Conservation (phyloP, 2,797 vertebrate species). For the Microchirus variegatus region DNA sequence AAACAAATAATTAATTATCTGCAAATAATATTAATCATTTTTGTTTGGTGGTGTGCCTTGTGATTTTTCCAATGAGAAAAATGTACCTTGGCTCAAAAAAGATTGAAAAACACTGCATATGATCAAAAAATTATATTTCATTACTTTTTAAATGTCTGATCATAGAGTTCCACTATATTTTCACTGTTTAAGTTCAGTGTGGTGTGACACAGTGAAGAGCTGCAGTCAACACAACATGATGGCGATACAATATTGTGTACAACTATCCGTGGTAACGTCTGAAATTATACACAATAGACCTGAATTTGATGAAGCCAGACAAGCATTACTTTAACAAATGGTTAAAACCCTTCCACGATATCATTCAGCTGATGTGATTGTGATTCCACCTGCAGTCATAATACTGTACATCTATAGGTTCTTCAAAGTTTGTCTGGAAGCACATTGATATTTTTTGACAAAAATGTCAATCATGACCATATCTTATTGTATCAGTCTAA, state of each 20-base stretch:
- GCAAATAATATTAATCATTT: too few relatives aligned
- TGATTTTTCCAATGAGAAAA: too few relatives aligned
- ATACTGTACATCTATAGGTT: slow-evolving; percentile 52
- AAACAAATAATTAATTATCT: too few relatives aligned
- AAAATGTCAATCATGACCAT: slow-evolving; percentile 37
- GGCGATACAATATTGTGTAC: too few relatives aligned
- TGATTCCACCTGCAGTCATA: slow-evolving; percentile 34
- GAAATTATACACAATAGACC: too few relatives aligned
- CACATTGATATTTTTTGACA: slow-evolving; percentile 52
- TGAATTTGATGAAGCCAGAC: too few relatives aligned
- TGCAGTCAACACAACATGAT: slow-evolving; percentile 32
- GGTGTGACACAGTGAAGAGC: slow-evolving; percentile 21
- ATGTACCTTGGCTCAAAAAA: too few relatives aligned
- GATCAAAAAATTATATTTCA: too few relatives aligned
- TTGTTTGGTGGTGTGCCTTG: too few relatives aligned
- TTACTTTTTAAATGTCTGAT: slow-evolving; percentile 15
- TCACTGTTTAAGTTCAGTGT: slow-evolving; percentile 26
- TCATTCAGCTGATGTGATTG: slow-evolving; percentile 27
- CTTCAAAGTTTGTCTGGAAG: slow-evolving; percentile 62
- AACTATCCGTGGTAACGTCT: too few relatives aligned
- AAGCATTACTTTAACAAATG: slow-evolving; percentile 4
- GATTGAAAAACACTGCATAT: too few relatives aligned
- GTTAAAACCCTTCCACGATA: slow-evolving; percentile 33
- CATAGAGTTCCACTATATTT: slow-evolving; percentile 26
- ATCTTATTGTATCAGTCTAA: slow-evolving; percentile 26